Evolutionary conservation across 2,888 invertebrate genomes (phyloP).

Genomic region (Artemia sp.): DNA sequence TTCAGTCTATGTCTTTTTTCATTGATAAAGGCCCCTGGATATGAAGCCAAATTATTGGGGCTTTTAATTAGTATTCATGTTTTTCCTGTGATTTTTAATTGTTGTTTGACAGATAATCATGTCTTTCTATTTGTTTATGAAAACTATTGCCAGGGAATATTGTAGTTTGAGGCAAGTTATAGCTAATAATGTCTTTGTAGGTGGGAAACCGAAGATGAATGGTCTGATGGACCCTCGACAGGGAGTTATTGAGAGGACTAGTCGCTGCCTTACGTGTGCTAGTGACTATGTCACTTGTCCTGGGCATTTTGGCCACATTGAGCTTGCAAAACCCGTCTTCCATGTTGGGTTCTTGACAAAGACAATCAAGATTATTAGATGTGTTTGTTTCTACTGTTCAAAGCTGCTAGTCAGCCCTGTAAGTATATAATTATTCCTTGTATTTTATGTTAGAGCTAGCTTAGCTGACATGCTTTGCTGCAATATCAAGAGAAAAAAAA

Average conservation of each 20-base stretch:
- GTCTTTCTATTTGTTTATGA: too few relatives aligned
- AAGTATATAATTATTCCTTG: constrained; percentile 37
- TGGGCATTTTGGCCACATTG: constrained; percentile 97
- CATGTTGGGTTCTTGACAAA: constrained; percentile 96
- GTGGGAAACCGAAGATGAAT: constrained; percentile 83
- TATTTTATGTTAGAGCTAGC: too few relatives aligned
- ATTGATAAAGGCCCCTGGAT: too few relatives aligned
- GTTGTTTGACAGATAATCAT: too few relatives aligned
- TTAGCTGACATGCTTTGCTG: too few relatives aligned
- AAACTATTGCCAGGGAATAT: too few relatives aligned
- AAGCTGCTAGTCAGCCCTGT: constrained; percentile 86
- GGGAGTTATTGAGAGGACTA: constrained; percentile 85
- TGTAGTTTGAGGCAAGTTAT: too few relatives aligned
- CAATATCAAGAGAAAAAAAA: too few relatives aligned
- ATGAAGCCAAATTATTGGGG: too few relatives aligned
- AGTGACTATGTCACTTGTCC: constrained; percentile 95
- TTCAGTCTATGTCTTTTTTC: too few relatives aligned
- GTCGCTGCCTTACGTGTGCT: constrained; percentile 86
- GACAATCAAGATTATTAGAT: constrained; percentile 88
- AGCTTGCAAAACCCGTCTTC: constrained; percentile 93
- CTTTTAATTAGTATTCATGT: too few relatives aligned
- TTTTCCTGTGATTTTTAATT: too few relatives aligned
- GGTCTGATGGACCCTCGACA: constrained; percentile 99
- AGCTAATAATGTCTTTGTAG: neutral
- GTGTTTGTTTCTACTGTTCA: constrained; percentile 97